Base-by-base conservation (phyloP, 2,113 vertebrate species). In the Cebus imitator region DNA sequence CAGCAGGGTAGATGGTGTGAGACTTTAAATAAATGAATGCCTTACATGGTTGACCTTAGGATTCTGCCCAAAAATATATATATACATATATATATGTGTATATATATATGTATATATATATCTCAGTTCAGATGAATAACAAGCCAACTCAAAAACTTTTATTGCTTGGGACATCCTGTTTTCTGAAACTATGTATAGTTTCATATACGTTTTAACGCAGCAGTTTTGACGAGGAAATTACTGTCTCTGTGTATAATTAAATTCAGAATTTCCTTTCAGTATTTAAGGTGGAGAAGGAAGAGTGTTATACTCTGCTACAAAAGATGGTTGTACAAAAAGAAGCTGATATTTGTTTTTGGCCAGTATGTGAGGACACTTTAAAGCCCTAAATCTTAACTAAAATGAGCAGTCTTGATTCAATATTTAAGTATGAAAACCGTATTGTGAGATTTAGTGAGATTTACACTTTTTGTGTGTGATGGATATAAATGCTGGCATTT, bases 31-130 rank as follows among this genome's bases (percentile, higher is more conserved):
- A 55, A 57, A 90, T 58, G 52, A 73, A 13, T 76, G 5, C 45
- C 94, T 80, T 90, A 18, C 80, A 23, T 93, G 40, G 6, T 95
- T 97, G 70, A 85, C 73, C 58, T 89, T 95, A 91, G 83, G 73
- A 91, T 43, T 96, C 30, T 80, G 32, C 45, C 52, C 4, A 43
- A 43, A 43, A 43, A 43, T 40, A 43, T 43, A 43, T 43, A 43
- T 43, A 43, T 43, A 43, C 6, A 43, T 43, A 43, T 43, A 43
- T 43, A 43, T 43, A 43, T 43, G 3, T 43, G 6, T 43, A 43
- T 43, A 43, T 43, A 5, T 43, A 43, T 43, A 4, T 5, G 43
- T 43, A 43, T 43, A 82, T 37, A 37, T 37, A 37, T 37, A 37
- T 37, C 37, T 48, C 10, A 75, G 0, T 78, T 94, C 17, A 89